These are phyloP conservation scores for Rhipidura dahli DNA, from an alignment of 2,113 vertebrate genomes.

Conservation along the genomic window DNA sequence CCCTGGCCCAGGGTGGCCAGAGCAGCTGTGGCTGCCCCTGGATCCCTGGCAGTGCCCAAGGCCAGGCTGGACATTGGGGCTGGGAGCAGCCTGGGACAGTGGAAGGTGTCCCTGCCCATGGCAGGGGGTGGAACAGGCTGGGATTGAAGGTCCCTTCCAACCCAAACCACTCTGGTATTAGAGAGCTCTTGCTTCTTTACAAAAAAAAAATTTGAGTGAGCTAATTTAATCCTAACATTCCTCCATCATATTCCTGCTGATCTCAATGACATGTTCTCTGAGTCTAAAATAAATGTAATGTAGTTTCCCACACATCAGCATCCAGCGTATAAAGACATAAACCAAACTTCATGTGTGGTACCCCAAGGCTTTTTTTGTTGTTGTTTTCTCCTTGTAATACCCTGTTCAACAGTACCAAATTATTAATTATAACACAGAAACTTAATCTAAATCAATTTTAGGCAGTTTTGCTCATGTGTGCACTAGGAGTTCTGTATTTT, in stretches of 20 bases:
- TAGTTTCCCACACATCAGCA: neutral
- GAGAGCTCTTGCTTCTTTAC: neutral
- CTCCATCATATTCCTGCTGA: neutral
- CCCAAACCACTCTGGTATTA: neutral
- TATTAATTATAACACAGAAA: neutral
- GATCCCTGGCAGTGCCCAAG: neutral
- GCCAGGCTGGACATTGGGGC: neutral
- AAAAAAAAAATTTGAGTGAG: neutral
- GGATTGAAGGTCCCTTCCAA: rapidly evolving
- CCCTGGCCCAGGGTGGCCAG: neutral
- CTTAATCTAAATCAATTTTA: neutral
- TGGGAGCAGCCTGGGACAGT: rapidly evolving
- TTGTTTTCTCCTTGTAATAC: neutral
- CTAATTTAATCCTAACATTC: neutral
- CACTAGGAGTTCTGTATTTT: neutral
- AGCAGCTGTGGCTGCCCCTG: neutral
- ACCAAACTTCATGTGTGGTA: neutral
- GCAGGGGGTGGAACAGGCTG: rapidly evolving
- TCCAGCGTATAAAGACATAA: neutral
- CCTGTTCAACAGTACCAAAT: neutral
- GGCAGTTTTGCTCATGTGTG: neutral
- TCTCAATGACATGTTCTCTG: neutral
- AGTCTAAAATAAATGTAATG: neutral
- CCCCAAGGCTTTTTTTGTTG: neutral
- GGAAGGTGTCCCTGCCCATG: neutral